These are phyloP conservation scores for Natator depressus DNA, from an alignment of 2,113 vertebrate species.

Conservation along the genomic window DNA sequence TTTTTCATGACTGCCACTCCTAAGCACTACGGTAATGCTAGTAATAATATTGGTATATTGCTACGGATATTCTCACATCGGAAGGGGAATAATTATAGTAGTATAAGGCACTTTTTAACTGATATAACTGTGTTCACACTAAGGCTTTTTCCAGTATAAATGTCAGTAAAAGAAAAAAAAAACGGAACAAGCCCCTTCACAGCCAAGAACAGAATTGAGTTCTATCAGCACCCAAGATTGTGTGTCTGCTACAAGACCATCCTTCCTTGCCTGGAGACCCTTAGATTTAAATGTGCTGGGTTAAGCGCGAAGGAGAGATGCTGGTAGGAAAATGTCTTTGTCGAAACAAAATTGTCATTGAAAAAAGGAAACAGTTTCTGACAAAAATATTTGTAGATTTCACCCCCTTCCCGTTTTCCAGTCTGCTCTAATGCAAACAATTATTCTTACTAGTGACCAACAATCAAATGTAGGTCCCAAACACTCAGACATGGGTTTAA, in stretches of 20 bases:
- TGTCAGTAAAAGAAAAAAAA: too few relatives aligned
- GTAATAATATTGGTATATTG: neutral
- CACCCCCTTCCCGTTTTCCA: neutral
- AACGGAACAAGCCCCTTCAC: too few relatives aligned
- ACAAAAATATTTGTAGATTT: neutral
- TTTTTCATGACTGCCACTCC: too few relatives aligned
- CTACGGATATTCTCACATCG: neutral
- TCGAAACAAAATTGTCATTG: neutral
- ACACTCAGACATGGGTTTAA: neutral
- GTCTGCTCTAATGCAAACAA: neutral
- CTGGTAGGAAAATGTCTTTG: neutral
- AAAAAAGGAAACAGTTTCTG: neutral
- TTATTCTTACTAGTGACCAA: constrained; percentile 16
- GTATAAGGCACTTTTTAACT: neutral
- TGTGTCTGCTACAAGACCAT: neutral
- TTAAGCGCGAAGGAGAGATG: neutral
- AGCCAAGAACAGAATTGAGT: neutral
- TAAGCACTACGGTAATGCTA: neutral
- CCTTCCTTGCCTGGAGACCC: neutral
- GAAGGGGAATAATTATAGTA: neutral
- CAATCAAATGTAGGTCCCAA: neutral
- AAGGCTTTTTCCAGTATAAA: too few relatives aligned
- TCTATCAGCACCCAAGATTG: neutral
- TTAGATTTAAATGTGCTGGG: neutral
- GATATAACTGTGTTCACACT: neutral